A percentile compares a stretch with the other conserved stretches of the same genome.
These are phyloP conservation scores for Himalopsyche anomala DNA, from an alignment of 2,888 invertebrate species.

Conservation along the genomic window DNA sequence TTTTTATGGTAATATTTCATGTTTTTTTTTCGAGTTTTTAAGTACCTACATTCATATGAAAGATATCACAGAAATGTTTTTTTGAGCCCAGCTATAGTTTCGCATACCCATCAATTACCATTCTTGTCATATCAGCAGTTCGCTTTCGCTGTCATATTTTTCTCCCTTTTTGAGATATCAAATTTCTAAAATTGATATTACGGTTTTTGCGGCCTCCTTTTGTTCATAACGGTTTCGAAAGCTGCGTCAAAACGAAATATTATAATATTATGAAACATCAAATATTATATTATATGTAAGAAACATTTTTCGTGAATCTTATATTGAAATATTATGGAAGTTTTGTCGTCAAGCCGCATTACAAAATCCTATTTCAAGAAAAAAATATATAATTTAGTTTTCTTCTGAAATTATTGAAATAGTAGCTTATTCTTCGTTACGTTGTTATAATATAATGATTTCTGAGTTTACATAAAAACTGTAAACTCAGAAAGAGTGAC, in stretches of 20 bases:
- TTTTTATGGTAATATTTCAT: not conserved
- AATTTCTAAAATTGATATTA: conserved; percentile 42
- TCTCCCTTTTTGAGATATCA: conserved; percentile 17
- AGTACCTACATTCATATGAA: not conserved
- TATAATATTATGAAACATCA: conserved; percentile 19
- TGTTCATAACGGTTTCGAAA: conserved; percentile 39
- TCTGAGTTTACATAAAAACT: too few relatives aligned
- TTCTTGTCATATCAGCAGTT: conserved; percentile 42
- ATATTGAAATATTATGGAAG: conserved; percentile 4
- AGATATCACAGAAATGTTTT: not conserved
- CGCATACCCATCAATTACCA: conserved; percentile 23
- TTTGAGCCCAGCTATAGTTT: conserved; percentile 20
- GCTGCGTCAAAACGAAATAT: conserved; percentile 22
- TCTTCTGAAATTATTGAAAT: too few relatives aligned
- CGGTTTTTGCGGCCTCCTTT: conserved; percentile 28
- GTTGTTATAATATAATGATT: too few relatives aligned
- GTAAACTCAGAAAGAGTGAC: too few relatives aligned
- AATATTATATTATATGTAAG: not conserved
- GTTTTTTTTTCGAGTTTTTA: not conserved
- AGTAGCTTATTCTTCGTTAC: too few relatives aligned
- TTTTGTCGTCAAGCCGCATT: not conserved
- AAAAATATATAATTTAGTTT: not conserved
- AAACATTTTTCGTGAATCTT: not conserved
- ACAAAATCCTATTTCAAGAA: not conserved
- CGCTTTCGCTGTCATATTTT: conserved; percentile 23